Base-by-base conservation (phyloP, 1,140 invertebrate genomes). In the Popillia japonica region DNA sequence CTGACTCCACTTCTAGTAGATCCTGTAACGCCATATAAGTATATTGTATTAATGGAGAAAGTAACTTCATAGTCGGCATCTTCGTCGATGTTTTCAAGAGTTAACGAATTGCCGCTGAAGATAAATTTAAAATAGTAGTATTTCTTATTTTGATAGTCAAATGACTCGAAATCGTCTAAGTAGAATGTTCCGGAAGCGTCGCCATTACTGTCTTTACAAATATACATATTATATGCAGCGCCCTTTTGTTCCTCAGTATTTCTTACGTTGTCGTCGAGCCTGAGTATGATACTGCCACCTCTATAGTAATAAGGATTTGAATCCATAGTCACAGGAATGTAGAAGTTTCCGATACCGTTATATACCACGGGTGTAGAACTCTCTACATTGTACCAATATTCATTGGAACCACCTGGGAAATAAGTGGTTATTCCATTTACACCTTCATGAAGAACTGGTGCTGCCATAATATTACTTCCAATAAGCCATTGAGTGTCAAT, bases 371-470 rank as follows among this genome's bases (percentile, higher is more conserved):
- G 27, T 4, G 27, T 34, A 34, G 27, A 0, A 92, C 48, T 94
- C 79, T 95, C 92, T 41, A 96, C 90, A 85, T 99, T 95, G 88
- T 98, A 98, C 98, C 98, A 99, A 17, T 93, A 81, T 75, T 89
- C 87, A 80, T 92, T 87, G 40, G 90, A 87, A 79, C 92, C 89
- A 17, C 90, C 92, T 27, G 98, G 98, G 84, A 99, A 94, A 84
- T 98, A 98, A 3, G 99, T 93, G 72, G 90, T 90, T 0, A 97
- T 93, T 78, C 92, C 91, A 4, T 90, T 91, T 0, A 91, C 93
- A n/a, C 93, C 94, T 64, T 92, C 89, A 72, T 96, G 92, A 68
- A 93, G 90, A 3, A 99, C 95, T 0, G 98, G 97, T 10, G 92
- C 90, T 0, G 98, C 94, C 6, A 99, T 88, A 42, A 99, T 86